Base-by-base conservation (phyloP, 2,797 vertebrate genomes). In the Holocentrus rufus region DNA sequence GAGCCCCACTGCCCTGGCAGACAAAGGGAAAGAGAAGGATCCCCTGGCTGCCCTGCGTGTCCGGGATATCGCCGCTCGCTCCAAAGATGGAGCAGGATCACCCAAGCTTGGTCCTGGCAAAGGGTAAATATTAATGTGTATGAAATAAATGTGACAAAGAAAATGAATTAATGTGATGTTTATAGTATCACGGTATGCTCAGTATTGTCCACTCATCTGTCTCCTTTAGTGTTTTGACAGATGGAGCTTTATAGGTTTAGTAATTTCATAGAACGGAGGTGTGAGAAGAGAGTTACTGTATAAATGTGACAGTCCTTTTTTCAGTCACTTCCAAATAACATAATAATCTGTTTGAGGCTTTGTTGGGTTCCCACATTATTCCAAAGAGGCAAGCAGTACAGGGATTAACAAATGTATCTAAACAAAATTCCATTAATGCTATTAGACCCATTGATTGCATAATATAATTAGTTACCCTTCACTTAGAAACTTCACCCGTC, bases 1-100 rank as follows among this genome's bases (percentile, higher is more conserved):
- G 88, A 99, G 97, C 87, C 97, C 98, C 44, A 97, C 97, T 0
- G 96, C 97, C 20, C 89, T 99, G 92, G 98, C 98, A 20, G 98
- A 99, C 86, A 99, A 99, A 89, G 98, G 98, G 3, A 99, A 99
- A 84, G 98, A 99, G 89, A 99, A 99, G 76, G 98, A 99, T 82
- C 98, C 98, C 0, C 72, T 99, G 90, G 98, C 98, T 50, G 98
- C 98, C 8, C 95, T 99, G 58, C 94, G 98, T 0, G 98, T 99
- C 69, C 91, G 97, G 71, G 98, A 99, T 85, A 98, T 98, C 55
- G 95, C 96, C 63, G 92, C 96, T 70, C 96, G 98, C 22, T 95
- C 96, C 4, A 99, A 98, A 80, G 98, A 99, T 36, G 96, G 97
- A 0, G 97, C 96, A 42, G 98, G 98, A 58, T 99, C 98, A n/a